Conservation (phyloP, 2,888 invertebrate species). For the Notodonta ziczac region DNA sequence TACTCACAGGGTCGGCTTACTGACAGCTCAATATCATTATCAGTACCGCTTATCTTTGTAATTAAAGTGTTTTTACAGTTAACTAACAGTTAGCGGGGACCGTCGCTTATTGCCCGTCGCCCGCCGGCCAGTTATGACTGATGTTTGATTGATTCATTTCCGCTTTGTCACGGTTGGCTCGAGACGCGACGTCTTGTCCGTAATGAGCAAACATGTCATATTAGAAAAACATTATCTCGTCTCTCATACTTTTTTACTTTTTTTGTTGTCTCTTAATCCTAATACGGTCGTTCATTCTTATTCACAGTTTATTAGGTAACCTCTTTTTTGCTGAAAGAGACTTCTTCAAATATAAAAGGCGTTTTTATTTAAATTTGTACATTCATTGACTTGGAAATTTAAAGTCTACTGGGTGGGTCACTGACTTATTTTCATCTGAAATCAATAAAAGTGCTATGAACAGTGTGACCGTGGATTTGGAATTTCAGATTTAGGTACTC, state of each 20-base stretch:
- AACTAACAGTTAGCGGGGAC: slow-evolving; percentile 41
- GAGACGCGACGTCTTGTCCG: slow-evolving; percentile 12
- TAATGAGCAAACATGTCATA: slow-evolving; percentile 19
- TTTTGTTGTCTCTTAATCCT: background rate
- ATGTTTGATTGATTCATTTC: slow-evolving; percentile 22
- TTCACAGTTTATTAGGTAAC: background rate
- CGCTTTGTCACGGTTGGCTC: slow-evolving; percentile 18
- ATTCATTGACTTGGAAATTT: background rate
- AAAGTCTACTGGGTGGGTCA: slow-evolving; percentile 4
- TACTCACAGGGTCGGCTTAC: slow-evolving; percentile 29
- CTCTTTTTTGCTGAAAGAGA: background rate
- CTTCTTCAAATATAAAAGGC: too few species aligned
- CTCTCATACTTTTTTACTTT: background rate
- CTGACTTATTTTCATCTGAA: slow-evolving; percentile 1
- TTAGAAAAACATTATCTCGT: slow-evolving; percentile 9
- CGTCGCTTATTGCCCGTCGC: slow-evolving; percentile 32
- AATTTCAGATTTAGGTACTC: background rate
- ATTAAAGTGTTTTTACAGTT: slow-evolving; percentile 58
- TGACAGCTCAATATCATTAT: slow-evolving; percentile 45
- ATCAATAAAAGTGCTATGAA: background rate
- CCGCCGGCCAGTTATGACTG: slow-evolving; percentile 23
- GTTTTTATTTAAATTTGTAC: too few species aligned
- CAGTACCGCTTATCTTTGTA: slow-evolving; percentile 57
- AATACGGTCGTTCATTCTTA: background rate
- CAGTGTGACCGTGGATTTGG: background rate